Conservation (phyloP, 2,888 invertebrate genomes). For the Amphipyra berbera region DNA sequence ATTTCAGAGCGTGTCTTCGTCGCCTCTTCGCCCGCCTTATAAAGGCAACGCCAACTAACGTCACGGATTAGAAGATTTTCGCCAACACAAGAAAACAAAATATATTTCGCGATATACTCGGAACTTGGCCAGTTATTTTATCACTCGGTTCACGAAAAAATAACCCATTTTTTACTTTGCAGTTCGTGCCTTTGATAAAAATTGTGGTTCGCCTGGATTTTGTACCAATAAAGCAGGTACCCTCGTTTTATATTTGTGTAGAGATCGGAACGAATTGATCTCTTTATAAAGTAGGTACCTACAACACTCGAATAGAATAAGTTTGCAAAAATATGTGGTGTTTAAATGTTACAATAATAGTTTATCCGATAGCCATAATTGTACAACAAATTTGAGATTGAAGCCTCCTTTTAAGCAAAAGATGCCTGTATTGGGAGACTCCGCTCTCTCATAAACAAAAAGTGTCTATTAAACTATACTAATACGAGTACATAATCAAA, state of each 20-base stretch:
- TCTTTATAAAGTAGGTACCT: no score
- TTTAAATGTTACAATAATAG: no score
- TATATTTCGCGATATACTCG: constrained; percentile 22
- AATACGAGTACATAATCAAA: no score
- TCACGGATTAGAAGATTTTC: constrained; percentile 45
- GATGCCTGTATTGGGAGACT: no score
- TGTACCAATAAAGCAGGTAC: neutral
- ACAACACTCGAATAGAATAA: no score
- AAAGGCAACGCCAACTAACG: constrained; percentile 36
- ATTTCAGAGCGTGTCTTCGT: constrained; percentile 26
- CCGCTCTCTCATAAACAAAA: no score
- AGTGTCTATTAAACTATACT: no score
- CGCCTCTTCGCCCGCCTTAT: constrained; percentile 29
- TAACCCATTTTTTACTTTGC: neutral
- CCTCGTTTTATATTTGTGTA: neutral
- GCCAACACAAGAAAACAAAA: constrained; percentile 23
- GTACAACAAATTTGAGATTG: no score
- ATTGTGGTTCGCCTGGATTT: neutral
- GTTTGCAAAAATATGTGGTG: no score
- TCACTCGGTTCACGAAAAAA: neutral
- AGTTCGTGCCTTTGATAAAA: neutral
- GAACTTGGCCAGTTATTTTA: neutral
- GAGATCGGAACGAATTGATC: neutral
- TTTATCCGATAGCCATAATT: no score
- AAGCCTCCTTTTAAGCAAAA: no score